These are phyloP conservation scores for Melanotaenia trifasciata DNA, from an alignment of 2,797 vertebrate species.

Conservation along the genomic window DNA sequence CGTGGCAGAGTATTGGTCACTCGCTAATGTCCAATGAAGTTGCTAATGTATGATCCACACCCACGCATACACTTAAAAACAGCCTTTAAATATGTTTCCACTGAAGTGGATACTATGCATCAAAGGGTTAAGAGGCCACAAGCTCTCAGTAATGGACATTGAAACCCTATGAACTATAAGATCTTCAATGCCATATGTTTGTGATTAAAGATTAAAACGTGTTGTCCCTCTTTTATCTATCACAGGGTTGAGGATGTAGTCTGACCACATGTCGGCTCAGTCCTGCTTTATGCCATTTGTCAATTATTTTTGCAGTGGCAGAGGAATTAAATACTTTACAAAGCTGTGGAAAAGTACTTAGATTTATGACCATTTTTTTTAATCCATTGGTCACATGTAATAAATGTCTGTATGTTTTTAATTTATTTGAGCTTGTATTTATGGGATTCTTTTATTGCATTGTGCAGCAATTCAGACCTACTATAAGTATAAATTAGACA, in stretches of 20 bases:
- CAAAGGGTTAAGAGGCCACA: conserved; percentile 22
- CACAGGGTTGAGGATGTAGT: conserved; percentile 38
- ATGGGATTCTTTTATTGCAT: not conserved
- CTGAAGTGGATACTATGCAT: no score
- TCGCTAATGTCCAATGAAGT: no score
- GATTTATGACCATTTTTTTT: conserved; percentile 27
- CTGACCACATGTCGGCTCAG: conserved; percentile 41
- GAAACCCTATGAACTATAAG: conserved; percentile 4
- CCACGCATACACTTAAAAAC: no score
- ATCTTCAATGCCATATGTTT: conserved; percentile 42
- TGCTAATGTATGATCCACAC: no score
- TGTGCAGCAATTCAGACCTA: not conserved
- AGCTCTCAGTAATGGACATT: conserved; percentile 12
- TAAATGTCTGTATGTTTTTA: not conserved
- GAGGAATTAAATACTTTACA: conserved; percentile 42
- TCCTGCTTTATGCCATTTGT: conserved; percentile 37
- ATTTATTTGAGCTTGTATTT: not conserved
- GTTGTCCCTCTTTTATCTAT: conserved; percentile 42
- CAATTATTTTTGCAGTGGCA: conserved; percentile 37
- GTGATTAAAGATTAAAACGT: conserved; percentile 52
- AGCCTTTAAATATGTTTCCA: no score
- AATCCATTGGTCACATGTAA: conserved; percentile 18
- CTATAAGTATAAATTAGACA: not conserved
- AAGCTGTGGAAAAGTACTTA: conserved; percentile 36
- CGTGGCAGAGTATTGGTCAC: no score